phyloP scores from a whole-genome alignment of 2,113 vertebrate genomes.

The Callocephalon fimbriatum region DNA sequence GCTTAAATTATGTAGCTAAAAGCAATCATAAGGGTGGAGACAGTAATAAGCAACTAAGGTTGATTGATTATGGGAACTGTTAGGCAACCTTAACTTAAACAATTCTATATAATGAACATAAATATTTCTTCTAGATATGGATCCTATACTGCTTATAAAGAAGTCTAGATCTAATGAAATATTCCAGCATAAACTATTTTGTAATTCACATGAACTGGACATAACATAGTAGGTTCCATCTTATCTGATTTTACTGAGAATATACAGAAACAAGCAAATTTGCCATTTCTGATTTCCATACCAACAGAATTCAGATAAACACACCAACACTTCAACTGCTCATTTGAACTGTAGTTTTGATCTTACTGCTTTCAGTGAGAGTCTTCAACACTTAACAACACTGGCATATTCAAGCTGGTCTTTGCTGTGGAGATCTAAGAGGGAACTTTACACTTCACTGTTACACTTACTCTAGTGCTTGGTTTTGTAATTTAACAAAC shows the following conservation, averaged over 20 bases:
- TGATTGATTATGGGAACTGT: neutral
- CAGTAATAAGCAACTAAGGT: neutral
- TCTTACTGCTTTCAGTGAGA: neutral
- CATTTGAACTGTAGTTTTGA: neutral
- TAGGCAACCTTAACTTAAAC: neutral
- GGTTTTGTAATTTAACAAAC: conserved; percentile 58
- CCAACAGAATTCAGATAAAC: neutral
- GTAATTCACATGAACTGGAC: neutral
- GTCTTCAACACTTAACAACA: neutral
- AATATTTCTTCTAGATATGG: neutral
- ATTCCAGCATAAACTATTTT: neutral
- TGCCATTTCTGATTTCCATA: neutral
- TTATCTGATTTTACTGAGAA: neutral
- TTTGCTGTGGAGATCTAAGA: neutral
- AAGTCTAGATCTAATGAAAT: neutral
- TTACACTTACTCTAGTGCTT: conserved; percentile 45
- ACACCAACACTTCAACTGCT: neutral
- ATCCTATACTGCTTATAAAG: neutral
- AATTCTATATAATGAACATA: neutral
- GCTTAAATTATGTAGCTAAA: neutral
- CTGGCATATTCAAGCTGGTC: neutral
- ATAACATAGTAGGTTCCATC: neutral
- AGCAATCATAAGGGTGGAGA: neutral
- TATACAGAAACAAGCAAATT: neutral
- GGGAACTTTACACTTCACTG: neutral